These are phyloP conservation scores for Malacoctenus gilli DNA, from an alignment of 2,797 vertebrate species.

Conservation along the genomic window DNA sequence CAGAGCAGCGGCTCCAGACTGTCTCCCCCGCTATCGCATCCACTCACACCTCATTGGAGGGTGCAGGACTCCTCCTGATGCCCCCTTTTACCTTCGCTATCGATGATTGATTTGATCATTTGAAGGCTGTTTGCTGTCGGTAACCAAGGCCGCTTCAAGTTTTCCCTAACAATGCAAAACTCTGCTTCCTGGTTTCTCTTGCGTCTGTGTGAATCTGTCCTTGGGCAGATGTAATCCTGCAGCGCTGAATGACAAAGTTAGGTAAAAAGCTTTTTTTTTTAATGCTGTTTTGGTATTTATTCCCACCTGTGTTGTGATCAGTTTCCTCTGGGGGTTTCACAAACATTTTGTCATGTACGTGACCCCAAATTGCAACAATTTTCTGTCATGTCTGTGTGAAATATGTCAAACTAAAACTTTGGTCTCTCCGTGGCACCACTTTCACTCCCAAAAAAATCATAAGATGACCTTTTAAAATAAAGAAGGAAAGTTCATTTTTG, in stretches of 20 bases:
- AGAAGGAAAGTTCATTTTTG: no score
- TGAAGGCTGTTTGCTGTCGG: conserved; percentile 3
- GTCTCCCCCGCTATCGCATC: conserved; percentile 19
- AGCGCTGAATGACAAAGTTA: background rate
- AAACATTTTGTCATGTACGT: no score
- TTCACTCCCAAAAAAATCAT: no score
- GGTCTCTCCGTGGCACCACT: no score
- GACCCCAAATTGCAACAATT: no score
- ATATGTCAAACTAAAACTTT: no score
- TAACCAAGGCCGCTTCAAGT: conserved; percentile 15
- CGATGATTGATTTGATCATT: conserved; percentile 16
- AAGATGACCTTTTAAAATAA: no score
- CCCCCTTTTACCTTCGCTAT: conserved; percentile 36
- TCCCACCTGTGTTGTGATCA: no score
- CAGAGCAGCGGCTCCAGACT: conserved; percentile 7
- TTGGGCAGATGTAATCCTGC: conserved; percentile 7
- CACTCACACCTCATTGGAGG: conserved; percentile 42
- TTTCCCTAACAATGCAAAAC: conserved; percentile 14
- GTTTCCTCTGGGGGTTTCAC: no score
- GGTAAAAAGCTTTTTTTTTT: conserved; percentile 13
- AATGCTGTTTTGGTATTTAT: no score
- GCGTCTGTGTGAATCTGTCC: background rate
- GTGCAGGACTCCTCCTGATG: conserved; percentile 41
- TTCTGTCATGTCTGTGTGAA: no score
- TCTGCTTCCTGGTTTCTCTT: no score